A percentile compares a stretch with the other conserved stretches of the same genome.
Conservation (phyloP, 2,113 vertebrate genomes). For the Gopherus evgoodei region DNA sequence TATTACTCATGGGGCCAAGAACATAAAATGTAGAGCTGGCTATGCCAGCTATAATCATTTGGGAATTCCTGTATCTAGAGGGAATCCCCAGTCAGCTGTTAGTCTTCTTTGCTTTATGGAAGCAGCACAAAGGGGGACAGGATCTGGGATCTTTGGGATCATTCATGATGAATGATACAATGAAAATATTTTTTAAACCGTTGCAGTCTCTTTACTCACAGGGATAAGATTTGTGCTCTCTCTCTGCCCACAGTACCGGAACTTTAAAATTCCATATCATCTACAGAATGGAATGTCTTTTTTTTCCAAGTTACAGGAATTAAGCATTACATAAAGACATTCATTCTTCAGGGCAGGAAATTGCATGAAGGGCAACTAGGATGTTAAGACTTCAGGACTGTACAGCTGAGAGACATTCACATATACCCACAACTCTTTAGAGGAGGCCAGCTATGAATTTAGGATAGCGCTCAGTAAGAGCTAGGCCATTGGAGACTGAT, state of each 20-base stretch:
- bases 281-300: not conserved
- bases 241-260: not conserved
- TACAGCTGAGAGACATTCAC: not conserved
- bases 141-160: not conserved
- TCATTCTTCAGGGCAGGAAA: not conserved
- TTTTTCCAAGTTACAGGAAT: not conserved
- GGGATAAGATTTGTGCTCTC: fast-evolving
- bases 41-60: not conserved
- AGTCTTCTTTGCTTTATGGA: not conserved
- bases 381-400: not conserved
- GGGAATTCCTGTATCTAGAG: not conserved
- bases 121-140: not conserved
- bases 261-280: not conserved
- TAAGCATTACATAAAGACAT: not conserved
- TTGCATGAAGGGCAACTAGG: not conserved
- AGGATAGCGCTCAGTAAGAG: not conserved
- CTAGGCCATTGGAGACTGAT: not conserved
- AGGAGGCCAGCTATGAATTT: not conserved
- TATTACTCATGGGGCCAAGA: fast-evolving
- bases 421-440: not conserved
- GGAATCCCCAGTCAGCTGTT: not conserved
- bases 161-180: not conserved
- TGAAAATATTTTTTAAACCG: not conserved
- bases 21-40: fast-evolving
- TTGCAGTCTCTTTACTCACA: not conserved